These are phyloP conservation scores for Pelodiscus sinensis DNA, from an alignment of 2,113 vertebrate species.

Conservation along the genomic window DNA sequence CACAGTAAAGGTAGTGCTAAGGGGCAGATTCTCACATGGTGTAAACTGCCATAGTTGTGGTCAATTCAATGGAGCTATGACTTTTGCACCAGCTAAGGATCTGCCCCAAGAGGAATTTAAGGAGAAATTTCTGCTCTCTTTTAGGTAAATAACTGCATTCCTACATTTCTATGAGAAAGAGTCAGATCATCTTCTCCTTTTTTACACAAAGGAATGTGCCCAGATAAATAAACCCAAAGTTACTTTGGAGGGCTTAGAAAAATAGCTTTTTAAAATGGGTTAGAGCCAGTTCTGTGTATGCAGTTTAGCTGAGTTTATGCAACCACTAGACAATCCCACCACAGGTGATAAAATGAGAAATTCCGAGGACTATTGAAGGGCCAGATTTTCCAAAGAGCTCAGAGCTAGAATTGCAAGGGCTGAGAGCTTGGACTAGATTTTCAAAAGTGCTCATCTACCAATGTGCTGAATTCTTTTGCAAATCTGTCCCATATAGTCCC, in stretches of 20 bases:
- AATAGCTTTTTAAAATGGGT: constrained; percentile 13
- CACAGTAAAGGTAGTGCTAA: neutral
- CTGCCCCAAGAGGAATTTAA: neutral
- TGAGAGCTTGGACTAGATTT: neutral
- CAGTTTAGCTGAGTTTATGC: neutral
- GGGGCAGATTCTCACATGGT: neutral
- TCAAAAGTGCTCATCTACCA: constrained; percentile 15
- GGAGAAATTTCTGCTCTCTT: neutral
- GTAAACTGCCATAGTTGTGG: neutral
- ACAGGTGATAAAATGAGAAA: constrained; percentile 63
- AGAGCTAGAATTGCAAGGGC: neutral
- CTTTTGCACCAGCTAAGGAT: neutral
- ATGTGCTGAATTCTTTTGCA: constrained; percentile 39
- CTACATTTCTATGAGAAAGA: neutral
- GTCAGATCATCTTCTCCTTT: constrained; percentile 48
- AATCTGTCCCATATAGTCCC: constrained; percentile 47
- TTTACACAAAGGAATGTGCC: constrained; percentile 20
- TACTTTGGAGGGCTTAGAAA: neutral
- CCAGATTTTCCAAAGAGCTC: neutral
- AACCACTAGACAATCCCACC: neutral
- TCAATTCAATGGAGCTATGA: neutral
- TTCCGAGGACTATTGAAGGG: constrained; percentile 54
- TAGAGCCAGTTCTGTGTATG: rapidly evolving
- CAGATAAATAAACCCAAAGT: constrained; percentile 8
- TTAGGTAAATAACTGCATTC: neutral